Conservation (phyloP, 2,888 invertebrate genomes). For the Dasypogon diadema region DNA sequence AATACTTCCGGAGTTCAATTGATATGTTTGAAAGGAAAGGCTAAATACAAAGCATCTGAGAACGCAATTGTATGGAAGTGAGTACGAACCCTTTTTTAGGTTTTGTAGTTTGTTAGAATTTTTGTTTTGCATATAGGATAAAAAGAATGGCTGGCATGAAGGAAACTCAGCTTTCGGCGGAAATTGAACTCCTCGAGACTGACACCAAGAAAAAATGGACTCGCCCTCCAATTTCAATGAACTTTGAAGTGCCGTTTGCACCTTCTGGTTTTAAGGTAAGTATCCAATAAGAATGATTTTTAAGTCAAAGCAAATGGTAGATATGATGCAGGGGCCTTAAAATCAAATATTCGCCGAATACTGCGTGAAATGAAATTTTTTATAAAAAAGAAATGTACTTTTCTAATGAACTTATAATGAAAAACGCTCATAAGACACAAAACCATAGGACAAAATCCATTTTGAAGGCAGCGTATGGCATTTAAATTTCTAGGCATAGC, state of each 20-base stretch:
- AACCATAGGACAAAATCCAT: too few relatives aligned
- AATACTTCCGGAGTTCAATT: slow-evolving; percentile 99
- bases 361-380: too few relatives aligned
- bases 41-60: slow-evolving; percentile 99
- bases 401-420: too few relatives aligned
- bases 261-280: slow-evolving; percentile 95
- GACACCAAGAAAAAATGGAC: slow-evolving; percentile 99
- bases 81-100: slow-evolving; percentile 68
- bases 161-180: slow-evolving; percentile 98
- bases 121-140: slow-evolving; percentile 71
- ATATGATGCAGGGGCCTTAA: too few relatives aligned
- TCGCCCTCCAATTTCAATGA: slow-evolving; percentile 99
- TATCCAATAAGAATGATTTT: too few relatives aligned
- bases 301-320: too few relatives aligned
- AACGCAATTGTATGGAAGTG: slow-evolving; percentile 98
- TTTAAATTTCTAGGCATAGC: too few relatives aligned
- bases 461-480: too few relatives aligned
- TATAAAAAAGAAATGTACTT: too few relatives aligned
- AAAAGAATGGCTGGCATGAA: slow-evolving; percentile 98
- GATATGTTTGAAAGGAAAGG: slow-evolving; percentile 98
- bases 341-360: too few relatives aligned
- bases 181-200: slow-evolving; percentile 97
- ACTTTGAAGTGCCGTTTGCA: slow-evolving; percentile 99
- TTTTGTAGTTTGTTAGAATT: too few relatives aligned
- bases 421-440: too few relatives aligned